Conservation (phyloP, 2,888 invertebrate species). For the Dasypogon diadema region DNA sequence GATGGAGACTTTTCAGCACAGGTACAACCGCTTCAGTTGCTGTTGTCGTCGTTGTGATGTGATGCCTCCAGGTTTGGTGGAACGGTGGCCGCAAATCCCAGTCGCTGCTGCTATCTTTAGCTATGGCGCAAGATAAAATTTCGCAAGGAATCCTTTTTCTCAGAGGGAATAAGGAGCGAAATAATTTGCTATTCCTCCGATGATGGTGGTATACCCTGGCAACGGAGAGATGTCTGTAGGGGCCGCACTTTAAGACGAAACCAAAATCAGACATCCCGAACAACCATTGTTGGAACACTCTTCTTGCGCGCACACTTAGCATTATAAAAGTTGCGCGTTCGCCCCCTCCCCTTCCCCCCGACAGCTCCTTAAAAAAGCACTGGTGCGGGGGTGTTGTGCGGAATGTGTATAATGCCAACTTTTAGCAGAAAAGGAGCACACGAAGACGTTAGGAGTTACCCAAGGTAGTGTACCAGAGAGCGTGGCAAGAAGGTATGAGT, state of each 20-base stretch:
- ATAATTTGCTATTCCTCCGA: not conserved
- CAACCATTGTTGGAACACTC: not conserved
- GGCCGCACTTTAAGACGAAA: not conserved
- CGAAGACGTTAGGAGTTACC: not conserved
- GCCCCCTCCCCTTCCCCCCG: too few species aligned
- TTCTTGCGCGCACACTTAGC: not conserved
- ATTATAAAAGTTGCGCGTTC: not conserved
- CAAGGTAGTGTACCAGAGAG: not conserved
- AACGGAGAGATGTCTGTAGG: not conserved
- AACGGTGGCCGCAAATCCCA: not conserved
- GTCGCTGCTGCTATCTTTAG: not conserved
- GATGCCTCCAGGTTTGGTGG: not conserved
- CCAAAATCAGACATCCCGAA: not conserved
- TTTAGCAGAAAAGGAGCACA: too few species aligned
- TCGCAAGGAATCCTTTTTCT: not conserved
- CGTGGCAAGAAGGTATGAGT: not conserved
- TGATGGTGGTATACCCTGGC: not conserved
- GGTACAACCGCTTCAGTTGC: not conserved
- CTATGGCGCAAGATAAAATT: not conserved
- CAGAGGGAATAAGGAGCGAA: not conserved
- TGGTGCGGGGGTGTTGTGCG: too few species aligned
- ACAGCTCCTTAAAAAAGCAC: too few species aligned
- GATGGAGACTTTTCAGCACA: not conserved
- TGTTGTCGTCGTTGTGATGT: not conserved
- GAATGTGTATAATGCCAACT: too few species aligned